A percentile compares a stretch with the other conserved stretches of the same genome.
Evolutionary conservation across 2,797 vertebrate genomes (phyloP).

Genomic region (Leptoclinus maculatus): DNA sequence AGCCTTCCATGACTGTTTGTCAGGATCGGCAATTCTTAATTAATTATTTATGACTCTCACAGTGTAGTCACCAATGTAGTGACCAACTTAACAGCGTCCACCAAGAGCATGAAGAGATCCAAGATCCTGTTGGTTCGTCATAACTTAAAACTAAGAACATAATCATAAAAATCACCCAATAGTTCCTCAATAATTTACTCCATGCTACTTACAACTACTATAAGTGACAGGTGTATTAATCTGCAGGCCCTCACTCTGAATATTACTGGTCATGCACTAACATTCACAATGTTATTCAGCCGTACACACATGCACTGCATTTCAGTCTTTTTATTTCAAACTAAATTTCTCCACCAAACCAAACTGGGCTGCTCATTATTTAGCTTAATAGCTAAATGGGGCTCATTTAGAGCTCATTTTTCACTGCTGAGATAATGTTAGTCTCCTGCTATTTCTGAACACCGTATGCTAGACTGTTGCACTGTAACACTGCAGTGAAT

Average conservation of each 20-base stretch:
- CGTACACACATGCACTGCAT: background rate
- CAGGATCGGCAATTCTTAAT: background rate
- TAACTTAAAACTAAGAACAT: too few relatives aligned
- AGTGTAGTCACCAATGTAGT: background rate
- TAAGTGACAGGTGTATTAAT: too few relatives aligned
- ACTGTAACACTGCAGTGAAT: background rate
- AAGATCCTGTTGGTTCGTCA: background rate
- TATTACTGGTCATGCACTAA: too few relatives aligned
- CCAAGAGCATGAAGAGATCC: background rate
- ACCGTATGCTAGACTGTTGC: constrained; percentile 28
- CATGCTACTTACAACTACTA: background rate
- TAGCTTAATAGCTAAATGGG: constrained; percentile 39
- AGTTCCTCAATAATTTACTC: background rate
- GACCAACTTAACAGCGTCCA: background rate
- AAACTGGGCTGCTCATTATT: constrained; percentile 35
- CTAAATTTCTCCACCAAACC: constrained; percentile 25
- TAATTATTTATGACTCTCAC: background rate
- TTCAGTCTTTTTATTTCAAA: background rate
- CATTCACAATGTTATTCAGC: background rate
- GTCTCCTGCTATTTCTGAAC: constrained; percentile 40
- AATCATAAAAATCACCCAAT: too few relatives aligned
- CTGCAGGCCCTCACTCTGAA: too few relatives aligned
- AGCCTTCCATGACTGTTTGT: background rate
- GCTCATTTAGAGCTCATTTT: constrained; percentile 53
- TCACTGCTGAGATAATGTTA: constrained; percentile 55